phyloP scores from a whole-genome alignment of 2,888 invertebrate genomes.

The Sphaeridia pumilis region DNA sequence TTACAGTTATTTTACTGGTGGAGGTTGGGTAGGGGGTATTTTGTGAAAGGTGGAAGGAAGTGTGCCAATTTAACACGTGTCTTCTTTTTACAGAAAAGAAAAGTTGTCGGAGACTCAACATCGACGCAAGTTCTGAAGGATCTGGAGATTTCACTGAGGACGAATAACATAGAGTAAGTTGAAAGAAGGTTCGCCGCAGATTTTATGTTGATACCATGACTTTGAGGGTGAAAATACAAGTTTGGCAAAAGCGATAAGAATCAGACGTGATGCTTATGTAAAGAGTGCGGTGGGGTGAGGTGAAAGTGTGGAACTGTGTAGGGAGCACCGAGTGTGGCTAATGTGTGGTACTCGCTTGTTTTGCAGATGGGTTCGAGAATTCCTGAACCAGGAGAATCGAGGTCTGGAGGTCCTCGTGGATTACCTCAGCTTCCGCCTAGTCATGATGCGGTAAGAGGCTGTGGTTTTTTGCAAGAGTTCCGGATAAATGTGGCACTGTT shows the following conservation, averaged over 20 bases:
- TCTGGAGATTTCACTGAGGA: constrained; percentile 94
- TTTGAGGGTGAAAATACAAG: not conserved
- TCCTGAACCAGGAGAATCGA: constrained; percentile 88
- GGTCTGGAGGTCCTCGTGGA: constrained; percentile 94
- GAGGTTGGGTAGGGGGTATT: too few relatives aligned
- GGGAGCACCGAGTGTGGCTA: too few relatives aligned
- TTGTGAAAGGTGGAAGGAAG: too few relatives aligned
- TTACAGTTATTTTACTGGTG: too few relatives aligned
- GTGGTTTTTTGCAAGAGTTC: not conserved
- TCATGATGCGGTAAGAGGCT: constrained; percentile 59
- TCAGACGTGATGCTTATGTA: not conserved
- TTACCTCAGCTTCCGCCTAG: constrained; percentile 86
- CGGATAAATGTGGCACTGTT: not conserved
- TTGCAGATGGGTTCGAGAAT: constrained; percentile 94
- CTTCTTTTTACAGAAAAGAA: constrained; percentile 72
- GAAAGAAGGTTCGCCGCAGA: too few relatives aligned
- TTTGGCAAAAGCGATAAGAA: not conserved
- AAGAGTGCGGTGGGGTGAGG: too few relatives aligned
- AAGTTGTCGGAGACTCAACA: constrained; percentile 92
- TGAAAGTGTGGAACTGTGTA: too few relatives aligned
- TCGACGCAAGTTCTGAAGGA: constrained; percentile 97
- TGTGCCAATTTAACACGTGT: not conserved
- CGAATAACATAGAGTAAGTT: constrained; percentile 96
- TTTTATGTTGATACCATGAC: too few relatives aligned
- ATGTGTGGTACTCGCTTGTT: constrained; percentile 25